Evolutionary conservation across 1,140 invertebrate genomes (phyloP).

Genomic region (Araneus ventricosus): DNA sequence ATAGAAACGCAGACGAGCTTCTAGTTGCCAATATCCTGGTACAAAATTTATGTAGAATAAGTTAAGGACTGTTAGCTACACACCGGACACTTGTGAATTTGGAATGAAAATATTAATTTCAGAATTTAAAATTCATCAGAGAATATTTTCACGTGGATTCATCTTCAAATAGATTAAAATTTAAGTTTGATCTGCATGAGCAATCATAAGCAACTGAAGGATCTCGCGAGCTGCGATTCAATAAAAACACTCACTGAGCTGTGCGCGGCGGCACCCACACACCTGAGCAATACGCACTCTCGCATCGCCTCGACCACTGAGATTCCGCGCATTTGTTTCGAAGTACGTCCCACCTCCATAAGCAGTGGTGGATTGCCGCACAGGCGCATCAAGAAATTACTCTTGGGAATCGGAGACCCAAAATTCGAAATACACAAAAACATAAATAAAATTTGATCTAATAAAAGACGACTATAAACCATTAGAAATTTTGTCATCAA

Average conservation of each 20-base stretch:
- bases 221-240: neutral
- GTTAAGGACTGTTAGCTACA: too few species aligned
- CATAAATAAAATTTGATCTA: too few species aligned
- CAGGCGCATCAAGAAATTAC: too few species aligned
- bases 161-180: neutral
- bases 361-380: too few species aligned
- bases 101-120: neutral
- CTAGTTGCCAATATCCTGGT: constrained; percentile 52
- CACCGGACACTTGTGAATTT: neutral
- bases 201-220: neutral
- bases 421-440: too few species aligned
- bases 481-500: too few species aligned
- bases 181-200: neutral
- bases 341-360: constrained; percentile 20
- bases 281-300: constrained; percentile 7
- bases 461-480: too few species aligned
- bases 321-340: neutral
- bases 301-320: constrained; percentile 7
- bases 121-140: neutral
- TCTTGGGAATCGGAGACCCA: too few species aligned
- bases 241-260: neutral
- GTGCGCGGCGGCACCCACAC: neutral
- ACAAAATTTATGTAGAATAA: neutral
- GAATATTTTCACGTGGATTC: neutral
- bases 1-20: constrained; percentile 55